Percentiles rank a stretch among this genome's conserved stretches.
Evolutionary conservation across 2,888 invertebrate species (phyloP).

Genomic region (Melinaea marsaeus): DNA sequence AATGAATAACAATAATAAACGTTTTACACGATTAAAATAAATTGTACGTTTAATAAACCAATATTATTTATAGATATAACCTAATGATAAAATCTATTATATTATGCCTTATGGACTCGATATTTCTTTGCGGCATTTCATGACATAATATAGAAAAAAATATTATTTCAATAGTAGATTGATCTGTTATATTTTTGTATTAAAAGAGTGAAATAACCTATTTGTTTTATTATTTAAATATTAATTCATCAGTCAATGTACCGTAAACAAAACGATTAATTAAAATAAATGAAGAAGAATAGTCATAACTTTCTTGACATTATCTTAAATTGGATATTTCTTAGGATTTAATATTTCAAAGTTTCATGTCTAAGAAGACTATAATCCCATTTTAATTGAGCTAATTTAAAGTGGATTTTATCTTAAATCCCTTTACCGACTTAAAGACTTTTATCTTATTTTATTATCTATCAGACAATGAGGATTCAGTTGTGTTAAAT

Average conservation of each 20-base stretch:
- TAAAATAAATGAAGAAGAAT: neutral
- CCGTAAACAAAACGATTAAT: neutral
- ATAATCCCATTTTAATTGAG: conserved; percentile 56
- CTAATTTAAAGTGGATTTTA: conserved; percentile 55
- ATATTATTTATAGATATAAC: no score
- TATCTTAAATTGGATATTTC: conserved; percentile 15
- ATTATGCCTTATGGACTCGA: no score
- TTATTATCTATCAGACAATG: conserved; percentile 15
- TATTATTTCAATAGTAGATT: no score
- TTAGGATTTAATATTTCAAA: conserved; percentile 24
- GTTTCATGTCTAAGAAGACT: conserved; percentile 24
- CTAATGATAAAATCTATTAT: no score
- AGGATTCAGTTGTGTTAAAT: neutral
- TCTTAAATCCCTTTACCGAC: conserved; percentile 29
- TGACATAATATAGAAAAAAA: no score
- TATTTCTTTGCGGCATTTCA: no score
- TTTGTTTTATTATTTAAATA: no score
- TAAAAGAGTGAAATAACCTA: no score
- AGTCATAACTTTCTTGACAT: conserved; percentile 2
- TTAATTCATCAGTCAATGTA: neutral
- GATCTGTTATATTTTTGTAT: no score
- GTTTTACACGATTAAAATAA: no score
- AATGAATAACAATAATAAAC: no score
- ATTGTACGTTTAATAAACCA: no score
- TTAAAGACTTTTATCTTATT: conserved; percentile 21